Percentiles rank a stretch among this genome's conserved stretches.
Conservation (phyloP, 2,797 vertebrate genomes). For the Loriculus beryllinus region DNA sequence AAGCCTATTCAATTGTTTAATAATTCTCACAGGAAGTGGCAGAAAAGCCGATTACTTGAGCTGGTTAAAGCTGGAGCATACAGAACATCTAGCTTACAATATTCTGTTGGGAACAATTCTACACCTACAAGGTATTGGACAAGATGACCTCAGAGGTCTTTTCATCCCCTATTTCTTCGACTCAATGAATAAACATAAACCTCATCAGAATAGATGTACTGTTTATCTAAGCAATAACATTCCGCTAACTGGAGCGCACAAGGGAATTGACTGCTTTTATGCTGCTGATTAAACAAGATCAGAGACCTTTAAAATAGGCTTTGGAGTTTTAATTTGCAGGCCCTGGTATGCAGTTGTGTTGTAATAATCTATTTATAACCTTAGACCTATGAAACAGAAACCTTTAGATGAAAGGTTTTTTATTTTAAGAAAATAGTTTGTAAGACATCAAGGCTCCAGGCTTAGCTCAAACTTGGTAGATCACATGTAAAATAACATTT, state of each 20-base stretch:
- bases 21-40: background rate
- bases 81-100: background rate
- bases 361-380: background rate
- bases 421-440: background rate
- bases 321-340: conserved; percentile 39
- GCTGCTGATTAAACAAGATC: conserved; percentile 56
- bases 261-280: conserved; percentile 5
- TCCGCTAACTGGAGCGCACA: conserved; percentile 11
- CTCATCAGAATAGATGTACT: conserved; percentile 15
- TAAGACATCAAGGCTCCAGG: background rate
- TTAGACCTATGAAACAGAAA: background rate
- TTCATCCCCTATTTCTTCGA: background rate
- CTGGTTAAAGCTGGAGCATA: background rate
- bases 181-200: conserved; percentile 51
- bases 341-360: background rate
- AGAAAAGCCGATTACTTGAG: background rate
- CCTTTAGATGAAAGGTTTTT: background rate
- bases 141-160: conserved; percentile 8
- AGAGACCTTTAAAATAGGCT: conserved; percentile 16
- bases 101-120: background rate
- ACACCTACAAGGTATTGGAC: background rate
- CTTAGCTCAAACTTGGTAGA: background rate
- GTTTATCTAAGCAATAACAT: conserved; percentile 57
- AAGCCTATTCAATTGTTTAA: background rate
- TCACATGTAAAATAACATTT: background rate